A percentile compares a stretch with the other conserved stretches of the same genome.
Evolutionary conservation across 2,888 invertebrate species (phyloP).

Genomic region (Crossocerus cetratus): DNA sequence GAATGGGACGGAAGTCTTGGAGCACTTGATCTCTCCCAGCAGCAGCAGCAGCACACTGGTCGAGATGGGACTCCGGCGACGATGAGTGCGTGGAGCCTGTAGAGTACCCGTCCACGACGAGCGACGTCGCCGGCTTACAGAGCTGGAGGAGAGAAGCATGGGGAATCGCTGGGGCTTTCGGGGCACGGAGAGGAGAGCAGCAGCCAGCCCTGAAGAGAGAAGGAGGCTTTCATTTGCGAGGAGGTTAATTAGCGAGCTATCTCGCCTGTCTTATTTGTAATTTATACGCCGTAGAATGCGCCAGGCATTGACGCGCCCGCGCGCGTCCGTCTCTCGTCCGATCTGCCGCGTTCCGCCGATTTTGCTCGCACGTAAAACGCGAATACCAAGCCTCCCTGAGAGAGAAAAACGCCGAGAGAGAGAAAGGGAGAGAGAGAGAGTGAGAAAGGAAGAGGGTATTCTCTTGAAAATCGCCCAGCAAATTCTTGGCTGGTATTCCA

Average conservation of each 20-base stretch:
- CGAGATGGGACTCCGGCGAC: conserved; percentile 12
- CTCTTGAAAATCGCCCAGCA: no score
- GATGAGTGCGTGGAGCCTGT: conserved; percentile 10
- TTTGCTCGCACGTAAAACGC: conserved; percentile 27
- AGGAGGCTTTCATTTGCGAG: conserved; percentile 60
- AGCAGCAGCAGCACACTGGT: neutral
- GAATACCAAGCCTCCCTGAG: neutral
- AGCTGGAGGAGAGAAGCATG: conserved; percentile 27
- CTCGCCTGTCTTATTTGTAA: conserved; percentile 66
- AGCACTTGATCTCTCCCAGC: conserved; percentile 44
- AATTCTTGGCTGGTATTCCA: no score
- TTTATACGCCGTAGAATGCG: conserved; percentile 62
- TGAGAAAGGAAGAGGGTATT: no score
- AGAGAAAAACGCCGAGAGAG: no score
- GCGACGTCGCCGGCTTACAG: conserved; percentile 1
- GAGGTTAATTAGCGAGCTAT: conserved; percentile 69
- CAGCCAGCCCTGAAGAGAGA: conserved; percentile 25
- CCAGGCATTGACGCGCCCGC: conserved; percentile 53
- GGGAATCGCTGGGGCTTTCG: neutral
- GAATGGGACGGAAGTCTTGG: conserved; percentile 43
- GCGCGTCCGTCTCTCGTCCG: conserved; percentile 34
- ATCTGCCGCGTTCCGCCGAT: conserved; percentile 17
- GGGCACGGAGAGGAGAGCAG: neutral
- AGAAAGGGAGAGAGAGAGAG: no score
- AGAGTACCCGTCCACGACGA: conserved; percentile 1